Conservation (phyloP, 2,888 invertebrate species). For the Phyllotreta cruciferae region DNA sequence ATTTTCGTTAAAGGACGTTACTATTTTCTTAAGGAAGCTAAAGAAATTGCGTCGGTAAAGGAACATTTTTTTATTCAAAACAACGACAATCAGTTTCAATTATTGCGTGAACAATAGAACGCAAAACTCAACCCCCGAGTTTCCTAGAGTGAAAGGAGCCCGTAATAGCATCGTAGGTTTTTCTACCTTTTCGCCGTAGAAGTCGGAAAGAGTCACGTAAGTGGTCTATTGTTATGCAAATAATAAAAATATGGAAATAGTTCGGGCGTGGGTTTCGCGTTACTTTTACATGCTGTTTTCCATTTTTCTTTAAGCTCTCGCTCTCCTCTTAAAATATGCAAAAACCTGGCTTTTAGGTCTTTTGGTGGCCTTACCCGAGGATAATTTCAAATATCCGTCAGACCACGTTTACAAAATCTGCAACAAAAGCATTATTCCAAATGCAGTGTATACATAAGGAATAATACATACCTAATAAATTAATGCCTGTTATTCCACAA, state of each 20-base stretch:
- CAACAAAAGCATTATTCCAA: no score
- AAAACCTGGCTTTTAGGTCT: slow-evolving; percentile 10
- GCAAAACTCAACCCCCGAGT: no score
- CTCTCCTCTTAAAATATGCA: slow-evolving; percentile 16
- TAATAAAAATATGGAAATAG: slow-evolving; percentile 32
- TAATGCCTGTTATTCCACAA: no score
- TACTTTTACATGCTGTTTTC: slow-evolving; percentile 25
- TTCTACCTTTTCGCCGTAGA: slow-evolving; percentile 11
- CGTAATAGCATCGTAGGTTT: slow-evolving; percentile 17
- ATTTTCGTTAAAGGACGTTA: neutral
- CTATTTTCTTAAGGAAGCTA: no score
- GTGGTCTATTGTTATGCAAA: slow-evolving; percentile 30
- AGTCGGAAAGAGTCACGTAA: slow-evolving; percentile 25
- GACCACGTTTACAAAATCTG: no score
- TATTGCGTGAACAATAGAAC: no score
- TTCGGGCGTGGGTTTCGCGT: slow-evolving; percentile 22
- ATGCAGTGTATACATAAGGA: no score
- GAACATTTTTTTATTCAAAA: no score
- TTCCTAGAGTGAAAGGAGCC: slow-evolving; percentile 2
- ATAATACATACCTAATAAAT: no score
- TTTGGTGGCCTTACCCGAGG: neutral
- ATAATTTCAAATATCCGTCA: neutral
- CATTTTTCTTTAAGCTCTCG: slow-evolving; percentile 25
- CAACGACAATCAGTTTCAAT: no score
- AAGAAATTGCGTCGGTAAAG: no score